These are phyloP conservation scores for Machaerirhynchus nigripectus DNA, from an alignment of 2,113 vertebrate genomes.

Conservation along the genomic window DNA sequence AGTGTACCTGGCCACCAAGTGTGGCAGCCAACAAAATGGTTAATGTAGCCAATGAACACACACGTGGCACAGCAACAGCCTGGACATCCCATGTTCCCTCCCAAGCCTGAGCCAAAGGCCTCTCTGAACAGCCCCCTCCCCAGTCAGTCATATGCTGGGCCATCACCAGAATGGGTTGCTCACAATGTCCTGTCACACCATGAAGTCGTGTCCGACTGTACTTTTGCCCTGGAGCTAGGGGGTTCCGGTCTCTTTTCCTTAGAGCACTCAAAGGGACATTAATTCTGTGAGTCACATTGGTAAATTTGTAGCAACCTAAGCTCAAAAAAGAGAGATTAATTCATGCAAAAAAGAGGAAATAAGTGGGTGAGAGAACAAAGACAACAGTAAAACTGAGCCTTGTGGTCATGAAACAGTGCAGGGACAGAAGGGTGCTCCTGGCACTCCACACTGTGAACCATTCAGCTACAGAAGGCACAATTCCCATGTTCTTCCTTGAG, in stretches of 20 bases:
- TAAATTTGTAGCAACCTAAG: background rate
- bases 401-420: background rate
- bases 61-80: background rate
- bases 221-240: background rate
- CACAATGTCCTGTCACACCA: background rate
- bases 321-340: background rate
- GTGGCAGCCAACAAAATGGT: accelerated
- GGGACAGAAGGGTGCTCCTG: background rate
- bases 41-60: background rate
- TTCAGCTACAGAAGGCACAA: background rate
- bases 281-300: background rate
- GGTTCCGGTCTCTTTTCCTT: background rate
- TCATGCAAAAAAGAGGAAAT: background rate
- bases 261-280: background rate
- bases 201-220: background rate
- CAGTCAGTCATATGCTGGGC: accelerated
- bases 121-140: background rate
- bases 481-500: background rate
- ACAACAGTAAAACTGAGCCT: background rate
- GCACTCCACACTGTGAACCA: accelerated
- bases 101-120: background rate
- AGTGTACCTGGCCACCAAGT: background rate
- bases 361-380: background rate
- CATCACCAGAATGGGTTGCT: background rate
- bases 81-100: accelerated